A percentile compares a stretch with the other conserved stretches of the same genome.
These are phyloP conservation scores for Hermetia illucens DNA, from an alignment of 1,140 invertebrate species.

Conservation along the genomic window DNA sequence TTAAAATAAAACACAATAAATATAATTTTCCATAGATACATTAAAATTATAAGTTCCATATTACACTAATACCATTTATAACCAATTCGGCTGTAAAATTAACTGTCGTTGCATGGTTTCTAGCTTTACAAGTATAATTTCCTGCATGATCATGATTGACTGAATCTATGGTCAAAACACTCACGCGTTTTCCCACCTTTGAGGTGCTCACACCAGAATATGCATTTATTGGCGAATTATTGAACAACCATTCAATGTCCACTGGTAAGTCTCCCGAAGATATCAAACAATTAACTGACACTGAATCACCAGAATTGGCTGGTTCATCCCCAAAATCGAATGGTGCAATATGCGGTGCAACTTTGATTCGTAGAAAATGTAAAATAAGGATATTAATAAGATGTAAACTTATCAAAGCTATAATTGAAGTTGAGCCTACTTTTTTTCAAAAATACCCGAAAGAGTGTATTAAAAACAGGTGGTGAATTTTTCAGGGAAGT, in stretches of 20 bases:
- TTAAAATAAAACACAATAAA: conserved; percentile 4
- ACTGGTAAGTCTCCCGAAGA: conserved; percentile 50
- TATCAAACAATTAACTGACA: conserved; percentile 12
- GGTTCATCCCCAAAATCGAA: conserved; percentile 40
- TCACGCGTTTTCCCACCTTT: conserved; percentile 31
- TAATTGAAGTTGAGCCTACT: too few species aligned
- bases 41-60: conserved; percentile 12
- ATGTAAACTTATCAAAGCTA: conserved; percentile 11
- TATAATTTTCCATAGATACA: conserved; percentile 6
- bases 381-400: conserved; percentile 4
- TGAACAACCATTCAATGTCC: conserved; percentile 45
- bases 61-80: conserved; percentile 10
- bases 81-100: conserved; percentile 4
- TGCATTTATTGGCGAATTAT: conserved; percentile 28
- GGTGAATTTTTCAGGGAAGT: too few species aligned
- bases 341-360: conserved; percentile 42
- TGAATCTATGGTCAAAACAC: conserved; percentile 42
- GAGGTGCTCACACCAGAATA: conserved; percentile 32
- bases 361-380: conserved; percentile 32
- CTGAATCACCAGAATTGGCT: conserved; percentile 38
- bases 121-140: conserved; percentile 45
- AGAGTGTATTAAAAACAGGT: too few species aligned
- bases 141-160: conserved; percentile 35
- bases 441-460: too few species aligned
- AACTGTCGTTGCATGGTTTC: conserved; percentile 33